Evolutionary conservation across 2,797 vertebrate species (phyloP).

Genomic region (Sarcoramphus papa): DNA sequence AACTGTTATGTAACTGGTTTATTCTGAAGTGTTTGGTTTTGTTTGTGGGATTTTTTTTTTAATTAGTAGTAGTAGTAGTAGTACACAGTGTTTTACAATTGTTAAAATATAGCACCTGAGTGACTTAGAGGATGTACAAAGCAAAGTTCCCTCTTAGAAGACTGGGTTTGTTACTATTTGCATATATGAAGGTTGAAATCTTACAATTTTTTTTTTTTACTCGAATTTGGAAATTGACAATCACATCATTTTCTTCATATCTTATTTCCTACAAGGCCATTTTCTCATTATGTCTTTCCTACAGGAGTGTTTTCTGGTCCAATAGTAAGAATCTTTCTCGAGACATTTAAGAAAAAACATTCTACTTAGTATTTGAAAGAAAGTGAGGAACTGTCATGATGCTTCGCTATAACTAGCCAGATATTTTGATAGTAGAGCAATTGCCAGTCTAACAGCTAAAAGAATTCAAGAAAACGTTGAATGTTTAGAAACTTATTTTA

Average conservation of each 20-base stretch:
- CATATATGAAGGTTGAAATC: background rate
- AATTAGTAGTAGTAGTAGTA: background rate
- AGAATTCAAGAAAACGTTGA: background rate
- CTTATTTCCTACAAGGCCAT: background rate
- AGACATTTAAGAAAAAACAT: background rate
- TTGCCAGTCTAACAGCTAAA: background rate
- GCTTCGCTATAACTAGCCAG: background rate
- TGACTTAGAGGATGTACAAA: background rate
- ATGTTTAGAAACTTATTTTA: background rate
- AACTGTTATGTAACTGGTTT: rapidly evolving
- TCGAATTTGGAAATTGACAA: background rate
- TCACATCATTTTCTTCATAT: background rate
- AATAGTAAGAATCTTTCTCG: background rate
- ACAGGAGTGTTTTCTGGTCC: background rate
- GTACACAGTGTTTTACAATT: background rate
- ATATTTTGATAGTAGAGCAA: background rate
- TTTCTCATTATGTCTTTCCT: background rate
- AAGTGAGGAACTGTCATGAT: background rate
- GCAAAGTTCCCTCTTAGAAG: background rate
- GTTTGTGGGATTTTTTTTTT: background rate
- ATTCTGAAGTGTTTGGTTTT: background rate
- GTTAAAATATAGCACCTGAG: background rate
- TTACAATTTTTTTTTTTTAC: background rate
- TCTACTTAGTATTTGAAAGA: background rate
- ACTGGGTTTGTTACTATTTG: rapidly evolving